These are phyloP conservation scores for Pachypeltis micranthus DNA, from an alignment of 1,140 invertebrate genomes.

Conservation along the genomic window DNA sequence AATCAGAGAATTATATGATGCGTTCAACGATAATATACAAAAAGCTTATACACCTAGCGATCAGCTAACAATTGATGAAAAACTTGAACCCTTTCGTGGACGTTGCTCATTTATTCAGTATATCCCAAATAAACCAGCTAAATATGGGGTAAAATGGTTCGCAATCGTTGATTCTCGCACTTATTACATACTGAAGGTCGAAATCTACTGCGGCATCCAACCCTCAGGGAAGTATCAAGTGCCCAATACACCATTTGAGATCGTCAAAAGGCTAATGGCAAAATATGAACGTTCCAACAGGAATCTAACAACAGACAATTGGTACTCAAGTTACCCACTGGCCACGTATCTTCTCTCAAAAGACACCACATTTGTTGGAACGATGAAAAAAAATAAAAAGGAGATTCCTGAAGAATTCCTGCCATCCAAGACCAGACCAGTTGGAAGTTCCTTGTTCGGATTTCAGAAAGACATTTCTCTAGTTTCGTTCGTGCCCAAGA, in stretches of 20 bases:
- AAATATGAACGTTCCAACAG: conserved; percentile 24
- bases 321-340: conserved; percentile 20
- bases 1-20: conserved; percentile 32
- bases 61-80: conserved; percentile 35
- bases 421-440: conserved; percentile 26
- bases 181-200: conserved; percentile 30
- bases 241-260: conserved; percentile 28
- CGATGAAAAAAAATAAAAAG: conserved; percentile 31
- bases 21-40: conserved; percentile 31
- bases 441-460: conserved; percentile 17
- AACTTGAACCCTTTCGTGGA: conserved; percentile 34
- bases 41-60: conserved; percentile 31
- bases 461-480: conserved; percentile 22
- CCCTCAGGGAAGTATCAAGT: conserved; percentile 28
- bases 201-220: conserved; percentile 33
- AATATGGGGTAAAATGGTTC: conserved; percentile 34
- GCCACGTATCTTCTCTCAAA: conserved; percentile 27
- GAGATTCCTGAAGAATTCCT: conserved; percentile 31
- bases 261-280: conserved; percentile 26
- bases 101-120: conserved; percentile 35
- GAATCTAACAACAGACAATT: conserved; percentile 30
- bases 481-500: conserved; percentile 21
- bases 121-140: conserved; percentile 34
- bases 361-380: conserved; percentile 30
- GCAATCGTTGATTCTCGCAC: conserved; percentile 24